Evolutionary conservation across 2,888 invertebrate genomes (phyloP).

Genomic region (Mantis religiosa): DNA sequence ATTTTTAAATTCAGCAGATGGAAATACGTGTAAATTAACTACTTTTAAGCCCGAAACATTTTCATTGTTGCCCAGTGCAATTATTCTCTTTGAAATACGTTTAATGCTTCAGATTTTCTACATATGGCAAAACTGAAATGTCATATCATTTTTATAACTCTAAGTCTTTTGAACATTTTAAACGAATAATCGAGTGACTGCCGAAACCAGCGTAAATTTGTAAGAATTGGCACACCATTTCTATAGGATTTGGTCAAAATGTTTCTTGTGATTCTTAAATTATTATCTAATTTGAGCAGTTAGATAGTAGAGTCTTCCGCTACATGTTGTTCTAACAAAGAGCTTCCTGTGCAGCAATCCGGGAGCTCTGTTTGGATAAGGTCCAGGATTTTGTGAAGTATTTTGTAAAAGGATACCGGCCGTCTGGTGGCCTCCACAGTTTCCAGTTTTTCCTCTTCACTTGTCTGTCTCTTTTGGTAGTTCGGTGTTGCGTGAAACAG

Average conservation of each 20-base stretch:
- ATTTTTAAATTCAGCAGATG: too few species aligned
- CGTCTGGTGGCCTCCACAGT: background rate
- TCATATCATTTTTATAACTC: too few species aligned
- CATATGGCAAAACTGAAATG: too few species aligned
- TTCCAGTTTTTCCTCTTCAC: background rate
- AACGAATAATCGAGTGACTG: too few species aligned
- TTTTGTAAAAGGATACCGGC: constrained; percentile 3
- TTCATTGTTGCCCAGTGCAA: too few species aligned
- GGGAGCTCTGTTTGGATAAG: constrained; percentile 11
- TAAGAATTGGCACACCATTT: background rate
- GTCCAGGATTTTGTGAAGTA: background rate
- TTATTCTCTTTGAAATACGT: too few species aligned
- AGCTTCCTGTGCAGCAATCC: background rate
- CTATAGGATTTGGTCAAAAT: background rate
- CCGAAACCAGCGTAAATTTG: too few species aligned
- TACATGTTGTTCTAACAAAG: too few species aligned
- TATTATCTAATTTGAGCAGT: background rate
- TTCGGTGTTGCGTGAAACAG: background rate
- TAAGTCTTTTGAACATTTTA: too few species aligned
- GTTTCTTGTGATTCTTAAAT: background rate
- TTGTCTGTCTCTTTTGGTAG: background rate
- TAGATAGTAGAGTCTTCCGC: background rate
- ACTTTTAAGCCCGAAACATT: too few species aligned
- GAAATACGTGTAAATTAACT: too few species aligned
- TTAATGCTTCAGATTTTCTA: too few species aligned